A percentile compares a stretch with the other conserved stretches of the same genome.
These are phyloP conservation scores for Halcyon smyrnensis DNA, from an alignment of 2,797 vertebrate genomes.

Conservation along the genomic window DNA sequence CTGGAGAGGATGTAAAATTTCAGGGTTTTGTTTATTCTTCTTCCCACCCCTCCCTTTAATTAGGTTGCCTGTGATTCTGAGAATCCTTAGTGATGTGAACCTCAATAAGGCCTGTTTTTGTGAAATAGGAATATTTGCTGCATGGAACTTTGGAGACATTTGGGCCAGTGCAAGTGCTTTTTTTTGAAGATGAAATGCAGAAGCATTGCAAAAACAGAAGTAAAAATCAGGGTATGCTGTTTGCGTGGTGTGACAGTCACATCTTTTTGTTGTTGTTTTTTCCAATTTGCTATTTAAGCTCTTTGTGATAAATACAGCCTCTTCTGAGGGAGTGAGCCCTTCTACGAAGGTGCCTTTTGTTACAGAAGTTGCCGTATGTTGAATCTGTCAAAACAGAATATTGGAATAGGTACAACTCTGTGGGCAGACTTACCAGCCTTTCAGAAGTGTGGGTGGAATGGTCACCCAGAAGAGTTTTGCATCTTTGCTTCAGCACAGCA, in stretches of 20 bases:
- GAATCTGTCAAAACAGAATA: neutral
- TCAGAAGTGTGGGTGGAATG: neutral
- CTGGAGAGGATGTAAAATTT: neutral
- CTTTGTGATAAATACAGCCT: neutral
- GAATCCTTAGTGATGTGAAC: neutral
- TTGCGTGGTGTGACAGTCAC: neutral
- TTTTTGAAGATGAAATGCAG: neutral
- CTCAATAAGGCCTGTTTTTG: neutral
- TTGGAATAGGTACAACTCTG: accelerated
- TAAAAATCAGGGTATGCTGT: neutral
- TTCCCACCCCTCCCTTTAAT: neutral
- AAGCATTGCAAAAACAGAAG: neutral
- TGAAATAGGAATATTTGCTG: neutral
- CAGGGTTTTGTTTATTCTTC: neutral
- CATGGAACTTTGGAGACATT: neutral
- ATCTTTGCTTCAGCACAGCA: neutral
- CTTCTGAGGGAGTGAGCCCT: neutral
- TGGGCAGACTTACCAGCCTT: neutral
- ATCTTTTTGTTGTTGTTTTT: neutral
- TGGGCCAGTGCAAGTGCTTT: neutral
- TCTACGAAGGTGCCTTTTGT: neutral
- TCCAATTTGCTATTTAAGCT: neutral
- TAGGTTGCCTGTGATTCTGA: neutral
- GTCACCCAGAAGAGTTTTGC: neutral
- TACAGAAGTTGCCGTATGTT: neutral